Evolutionary conservation across 2,888 invertebrate genomes (phyloP).

Genomic region (Acleris literana): DNA sequence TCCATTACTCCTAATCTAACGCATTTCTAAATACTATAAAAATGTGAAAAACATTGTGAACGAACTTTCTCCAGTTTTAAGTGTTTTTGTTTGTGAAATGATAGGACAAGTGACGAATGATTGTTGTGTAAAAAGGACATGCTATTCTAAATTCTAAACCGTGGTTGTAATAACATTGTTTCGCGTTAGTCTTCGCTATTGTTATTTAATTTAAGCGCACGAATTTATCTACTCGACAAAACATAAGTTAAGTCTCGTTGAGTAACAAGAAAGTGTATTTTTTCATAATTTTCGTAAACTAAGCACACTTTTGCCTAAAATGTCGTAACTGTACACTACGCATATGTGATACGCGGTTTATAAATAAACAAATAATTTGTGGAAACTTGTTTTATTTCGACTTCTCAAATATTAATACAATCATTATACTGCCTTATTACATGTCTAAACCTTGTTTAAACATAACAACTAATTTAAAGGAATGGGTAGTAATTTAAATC

Average conservation of each 20-base stretch:
- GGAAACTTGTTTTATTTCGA: constrained; percentile 49
- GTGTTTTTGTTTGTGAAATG: neutral
- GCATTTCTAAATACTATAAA: too few relatives aligned
- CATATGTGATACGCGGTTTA: constrained; percentile 82
- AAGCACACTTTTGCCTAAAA: constrained; percentile 80
- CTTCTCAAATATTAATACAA: constrained; percentile 5
- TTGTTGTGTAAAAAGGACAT: neutral
- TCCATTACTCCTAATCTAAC: too few relatives aligned
- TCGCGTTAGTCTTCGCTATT: constrained; percentile 62
- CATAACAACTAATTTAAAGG: too few relatives aligned
- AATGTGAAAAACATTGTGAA: too few relatives aligned
- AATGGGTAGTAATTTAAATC: too few relatives aligned
- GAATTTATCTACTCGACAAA: constrained; percentile 73
- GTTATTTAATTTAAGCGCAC: constrained; percentile 74
- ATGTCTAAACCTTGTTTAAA: too few relatives aligned
- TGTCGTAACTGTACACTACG: constrained; percentile 78
- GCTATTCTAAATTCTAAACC: constrained; percentile 47
- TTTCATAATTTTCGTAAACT: constrained; percentile 66
- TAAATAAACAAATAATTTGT: constrained; percentile 77
- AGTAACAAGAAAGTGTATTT: constrained; percentile 63
- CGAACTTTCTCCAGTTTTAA: too few relatives aligned
- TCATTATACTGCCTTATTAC: too few relatives aligned
- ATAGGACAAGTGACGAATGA: neutral
- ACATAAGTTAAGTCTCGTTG: constrained; percentile 57
- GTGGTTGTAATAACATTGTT: constrained; percentile 58